Conservation (phyloP, 2,888 invertebrate genomes). For the Tiphia femorata region DNA sequence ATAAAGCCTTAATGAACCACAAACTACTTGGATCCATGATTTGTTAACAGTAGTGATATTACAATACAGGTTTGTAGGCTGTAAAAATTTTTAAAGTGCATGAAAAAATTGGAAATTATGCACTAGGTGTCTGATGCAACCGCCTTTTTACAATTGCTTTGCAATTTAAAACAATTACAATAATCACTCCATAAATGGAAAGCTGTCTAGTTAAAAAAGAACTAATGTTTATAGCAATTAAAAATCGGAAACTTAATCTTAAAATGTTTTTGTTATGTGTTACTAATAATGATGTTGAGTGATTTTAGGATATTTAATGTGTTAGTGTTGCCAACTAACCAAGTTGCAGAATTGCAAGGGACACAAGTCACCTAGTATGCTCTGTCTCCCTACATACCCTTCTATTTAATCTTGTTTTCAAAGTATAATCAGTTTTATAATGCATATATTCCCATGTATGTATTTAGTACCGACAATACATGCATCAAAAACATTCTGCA, state of each 20-base stretch:
- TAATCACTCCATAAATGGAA: conserved; percentile 14
- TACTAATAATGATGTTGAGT: conserved; percentile 66
- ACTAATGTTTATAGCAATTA: conserved; percentile 25
- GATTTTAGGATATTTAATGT: conserved; percentile 66
- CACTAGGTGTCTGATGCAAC: conserved; percentile 27
- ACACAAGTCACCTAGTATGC: conserved; percentile 65
- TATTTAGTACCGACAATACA: conserved; percentile 10
- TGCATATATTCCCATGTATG: background rate
- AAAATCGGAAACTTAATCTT: conserved; percentile 22
- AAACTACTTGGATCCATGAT: conserved; percentile 14
- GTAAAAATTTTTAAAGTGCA: conserved; percentile 29
- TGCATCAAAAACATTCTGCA: conserved; percentile 28
- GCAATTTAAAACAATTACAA: conserved; percentile 26
- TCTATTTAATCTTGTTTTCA: conserved; percentile 15
- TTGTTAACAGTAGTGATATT: conserved; percentile 10
- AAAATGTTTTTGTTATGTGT: conserved; percentile 54
- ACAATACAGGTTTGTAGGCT: conserved; percentile 12
- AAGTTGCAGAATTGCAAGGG: conserved; percentile 64
- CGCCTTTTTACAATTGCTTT: conserved; percentile 34
- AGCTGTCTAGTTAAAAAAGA: conserved; percentile 6
- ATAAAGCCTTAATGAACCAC: conserved; percentile 13
- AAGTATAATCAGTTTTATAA: conserved; percentile 1
- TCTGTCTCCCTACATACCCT: conserved; percentile 56
- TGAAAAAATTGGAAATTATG: conserved; percentile 32
- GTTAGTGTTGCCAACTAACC: conserved; percentile 68